Percentiles rank a stretch among this genome's conserved stretches.
Conservation (phyloP, 2,888 invertebrate genomes). For the Choreutis nemorana region DNA sequence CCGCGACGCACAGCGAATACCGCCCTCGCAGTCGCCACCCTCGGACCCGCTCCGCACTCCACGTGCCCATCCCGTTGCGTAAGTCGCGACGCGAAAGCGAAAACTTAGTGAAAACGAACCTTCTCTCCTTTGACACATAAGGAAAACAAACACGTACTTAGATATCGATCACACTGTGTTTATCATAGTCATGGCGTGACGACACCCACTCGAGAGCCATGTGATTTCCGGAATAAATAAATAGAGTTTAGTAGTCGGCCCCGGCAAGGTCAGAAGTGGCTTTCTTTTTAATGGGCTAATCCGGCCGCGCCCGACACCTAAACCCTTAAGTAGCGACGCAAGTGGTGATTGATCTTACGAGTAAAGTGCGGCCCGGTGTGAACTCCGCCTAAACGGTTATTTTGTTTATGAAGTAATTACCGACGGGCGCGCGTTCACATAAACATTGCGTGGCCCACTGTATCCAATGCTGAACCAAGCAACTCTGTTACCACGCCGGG, state of each 20-base stretch:
- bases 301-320: constrained; percentile 48
- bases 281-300: constrained; percentile 35
- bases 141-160: constrained; percentile 40
- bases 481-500: too few species aligned
- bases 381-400: constrained; percentile 22
- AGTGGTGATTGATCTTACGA: constrained; percentile 53
- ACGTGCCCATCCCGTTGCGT: constrained; percentile 51
- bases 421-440: too few species aligned
- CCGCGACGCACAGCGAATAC: constrained; percentile 4
- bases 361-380: constrained; percentile 29
- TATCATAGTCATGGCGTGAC: constrained; percentile 22
- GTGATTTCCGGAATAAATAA: constrained; percentile 27
- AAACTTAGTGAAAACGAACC: constrained; percentile 30
- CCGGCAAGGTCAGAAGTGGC: constrained; percentile 29
- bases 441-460: too few species aligned
- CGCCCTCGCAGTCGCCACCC: constrained; percentile 10
- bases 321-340: constrained; percentile 39
- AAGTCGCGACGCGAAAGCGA: constrained; percentile 31
- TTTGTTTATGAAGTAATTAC: constrained; percentile 30
- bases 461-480: too few species aligned
- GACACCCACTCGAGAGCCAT: constrained; percentile 16
- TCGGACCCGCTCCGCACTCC: constrained; percentile 15
- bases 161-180: constrained; percentile 48
- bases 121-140: constrained; percentile 50
- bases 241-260: constrained; percentile 21